Percentiles rank a stretch among this genome's conserved stretches.
phyloP scores from a whole-genome alignment of 1,140 invertebrate genomes.

The Hirudo medicinalis region DNA sequence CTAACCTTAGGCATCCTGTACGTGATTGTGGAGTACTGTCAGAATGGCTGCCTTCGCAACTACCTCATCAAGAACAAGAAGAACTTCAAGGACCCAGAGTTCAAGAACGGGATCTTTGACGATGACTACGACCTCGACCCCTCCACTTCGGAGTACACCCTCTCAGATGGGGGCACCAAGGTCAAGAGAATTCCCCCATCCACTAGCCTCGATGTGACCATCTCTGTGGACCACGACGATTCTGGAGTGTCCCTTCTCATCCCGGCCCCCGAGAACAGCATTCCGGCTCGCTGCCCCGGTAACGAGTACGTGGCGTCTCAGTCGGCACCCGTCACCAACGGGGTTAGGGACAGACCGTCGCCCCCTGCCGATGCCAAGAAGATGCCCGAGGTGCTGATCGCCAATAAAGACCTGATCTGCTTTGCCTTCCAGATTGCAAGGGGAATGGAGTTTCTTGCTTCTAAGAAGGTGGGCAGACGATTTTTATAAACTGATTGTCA shows the following conservation, averaged over 20 bases:
- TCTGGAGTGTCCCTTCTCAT: too few species aligned
- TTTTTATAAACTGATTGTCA: neutral
- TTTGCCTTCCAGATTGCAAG: constrained; percentile 91
- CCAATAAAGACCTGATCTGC: constrained; percentile 81
- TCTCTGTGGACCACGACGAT: too few species aligned
- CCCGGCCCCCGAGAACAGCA: too few species aligned
- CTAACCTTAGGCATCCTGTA: constrained; percentile 57
- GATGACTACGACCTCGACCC: neutral
- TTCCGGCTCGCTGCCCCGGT: too few species aligned
- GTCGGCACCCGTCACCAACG: too few species aligned
- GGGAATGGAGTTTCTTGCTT: constrained; percentile 92
- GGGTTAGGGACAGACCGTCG: too few species aligned
- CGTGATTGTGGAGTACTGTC: constrained; percentile 93
- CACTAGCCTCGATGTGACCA: too few species aligned
- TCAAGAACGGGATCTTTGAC: neutral
- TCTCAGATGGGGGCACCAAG: too few species aligned
- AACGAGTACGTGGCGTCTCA: too few species aligned
- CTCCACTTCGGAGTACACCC: neutral
- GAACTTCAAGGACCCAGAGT: neutral
- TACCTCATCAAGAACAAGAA: constrained; percentile 50
- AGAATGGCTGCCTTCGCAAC: constrained; percentile 83
- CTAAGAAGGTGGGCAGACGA: constrained; percentile 56
- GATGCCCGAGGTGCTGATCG: constrained; percentile 42
- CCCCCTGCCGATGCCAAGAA: too few species aligned
- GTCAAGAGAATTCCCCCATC: too few species aligned